Conservation (phyloP, 2,888 invertebrate genomes). For the Schizaphis graminum region DNA sequence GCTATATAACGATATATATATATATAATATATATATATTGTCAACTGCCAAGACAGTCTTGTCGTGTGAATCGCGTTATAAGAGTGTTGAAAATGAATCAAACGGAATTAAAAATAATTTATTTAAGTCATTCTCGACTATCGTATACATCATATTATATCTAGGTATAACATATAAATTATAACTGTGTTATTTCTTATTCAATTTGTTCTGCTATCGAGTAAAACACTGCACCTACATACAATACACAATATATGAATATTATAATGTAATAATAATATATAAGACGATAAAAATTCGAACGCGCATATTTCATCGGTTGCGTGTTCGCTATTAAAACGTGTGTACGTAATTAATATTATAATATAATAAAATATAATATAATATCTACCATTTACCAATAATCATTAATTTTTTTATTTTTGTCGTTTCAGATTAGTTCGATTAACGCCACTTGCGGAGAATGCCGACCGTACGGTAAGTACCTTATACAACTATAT, state of each 20-base stretch:
- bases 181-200: neutral
- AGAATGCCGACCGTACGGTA: neutral
- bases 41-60: constrained; percentile 25
- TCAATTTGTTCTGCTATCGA: constrained; percentile 18
- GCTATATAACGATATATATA: neutral
- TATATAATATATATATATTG: neutral
- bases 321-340: constrained; percentile 34
- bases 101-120: constrained; percentile 25
- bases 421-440: constrained; percentile 40
- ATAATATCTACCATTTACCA: neutral
- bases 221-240: constrained; percentile 16
- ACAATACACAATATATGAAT: neutral
- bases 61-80: constrained; percentile 39
- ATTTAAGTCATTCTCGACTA: neutral
- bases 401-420: neutral
- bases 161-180: neutral
- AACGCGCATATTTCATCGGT: constrained; percentile 10
- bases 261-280: neutral
- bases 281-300: neutral
- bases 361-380: neutral
- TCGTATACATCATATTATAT: neutral
- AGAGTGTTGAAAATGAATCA: constrained; percentile 10
- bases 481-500: neutral
- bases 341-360: neutral
- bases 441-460: neutral